Percentiles rank a stretch among this genome's conserved stretches.
Conservation (phyloP, 2,797 vertebrate genomes). For the Tenualosa ilisha region DNA sequence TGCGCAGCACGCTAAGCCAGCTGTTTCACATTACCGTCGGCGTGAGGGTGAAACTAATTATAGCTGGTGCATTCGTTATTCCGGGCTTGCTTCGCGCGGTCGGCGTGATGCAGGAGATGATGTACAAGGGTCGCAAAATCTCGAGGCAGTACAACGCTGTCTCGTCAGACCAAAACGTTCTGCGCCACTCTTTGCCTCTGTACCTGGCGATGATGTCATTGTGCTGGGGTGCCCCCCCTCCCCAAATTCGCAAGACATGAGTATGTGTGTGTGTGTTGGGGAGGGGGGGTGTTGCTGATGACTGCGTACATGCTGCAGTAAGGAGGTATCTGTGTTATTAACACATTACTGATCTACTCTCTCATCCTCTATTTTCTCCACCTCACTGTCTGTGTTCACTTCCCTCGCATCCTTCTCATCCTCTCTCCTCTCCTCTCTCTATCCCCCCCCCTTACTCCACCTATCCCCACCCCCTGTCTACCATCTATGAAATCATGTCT, state of each 20-base stretch:
- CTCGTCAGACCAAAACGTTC: slow-evolving; percentile 63
- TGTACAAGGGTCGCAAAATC: background rate
- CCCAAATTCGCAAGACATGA: background rate
- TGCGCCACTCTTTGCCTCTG: slow-evolving; percentile 72
- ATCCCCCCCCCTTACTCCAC: background rate
- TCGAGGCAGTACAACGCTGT: background rate
- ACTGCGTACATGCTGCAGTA: slow-evolving; percentile 13
- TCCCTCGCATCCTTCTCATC: too few species aligned
- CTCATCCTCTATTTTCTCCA: background rate
- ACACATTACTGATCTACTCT: slow-evolving; percentile 7
- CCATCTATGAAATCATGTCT: background rate
- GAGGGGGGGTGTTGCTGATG: background rate
- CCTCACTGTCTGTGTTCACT: background rate
- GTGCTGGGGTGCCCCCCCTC: slow-evolving; percentile 46
- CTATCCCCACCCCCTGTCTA: too few species aligned
- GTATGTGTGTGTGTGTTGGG: background rate
- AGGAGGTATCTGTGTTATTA: background rate
- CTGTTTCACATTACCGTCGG: slow-evolving; percentile 69
- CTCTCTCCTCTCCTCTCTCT: background rate
- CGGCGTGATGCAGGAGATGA: background rate
- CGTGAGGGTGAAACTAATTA: slow-evolving; percentile 69
- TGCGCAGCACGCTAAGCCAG: slow-evolving; percentile 68
- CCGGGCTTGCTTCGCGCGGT: background rate
- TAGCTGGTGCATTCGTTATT: slow-evolving; percentile 55
- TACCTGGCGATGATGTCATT: slow-evolving; percentile 79